Percentiles rank a stretch among this genome's conserved stretches.
These are phyloP conservation scores for Gadopsis marmoratus DNA, from an alignment of 2,797 vertebrate species.

Conservation along the genomic window DNA sequence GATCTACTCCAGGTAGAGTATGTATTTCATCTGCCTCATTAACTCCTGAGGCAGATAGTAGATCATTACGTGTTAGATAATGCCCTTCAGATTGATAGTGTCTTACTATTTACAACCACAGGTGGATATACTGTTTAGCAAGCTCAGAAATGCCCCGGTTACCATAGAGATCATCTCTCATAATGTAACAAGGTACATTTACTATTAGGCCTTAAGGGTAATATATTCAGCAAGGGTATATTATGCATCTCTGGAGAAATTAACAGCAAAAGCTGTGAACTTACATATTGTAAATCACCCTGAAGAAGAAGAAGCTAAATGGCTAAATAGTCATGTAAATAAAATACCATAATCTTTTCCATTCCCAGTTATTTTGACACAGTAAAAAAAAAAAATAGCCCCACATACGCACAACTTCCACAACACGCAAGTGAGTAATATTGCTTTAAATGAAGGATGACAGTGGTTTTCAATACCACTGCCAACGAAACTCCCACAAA, in stretches of 20 bases:
- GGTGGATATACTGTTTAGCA: background rate
- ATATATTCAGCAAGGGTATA: constrained; percentile 19
- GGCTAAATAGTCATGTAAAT: constrained; percentile 26
- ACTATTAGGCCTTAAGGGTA: constrained; percentile 7
- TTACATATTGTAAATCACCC: constrained; percentile 35
- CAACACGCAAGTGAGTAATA: constrained; percentile 58
- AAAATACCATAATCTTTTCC: constrained; percentile 47
- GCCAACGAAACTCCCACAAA: constrained; percentile 64
- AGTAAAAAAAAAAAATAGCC: constrained; percentile 30
- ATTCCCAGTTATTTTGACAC: constrained; percentile 54
- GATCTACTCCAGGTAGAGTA: background rate
- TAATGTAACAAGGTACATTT: constrained; percentile 31
- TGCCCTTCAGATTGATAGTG: constrained; percentile 3
- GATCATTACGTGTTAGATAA: constrained; percentile 9
- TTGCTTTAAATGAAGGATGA: constrained; percentile 67
- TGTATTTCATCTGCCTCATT: constrained; percentile 18
- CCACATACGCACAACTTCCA: constrained; percentile 23
- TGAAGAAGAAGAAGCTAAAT: constrained; percentile 42
- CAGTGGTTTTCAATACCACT: constrained; percentile 61
- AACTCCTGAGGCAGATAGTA: constrained; percentile 1
- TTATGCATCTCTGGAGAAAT: constrained; percentile 38
- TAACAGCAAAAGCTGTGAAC: constrained; percentile 27
- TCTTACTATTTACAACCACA: constrained; percentile 22
- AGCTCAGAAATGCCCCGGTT: constrained; percentile 16
- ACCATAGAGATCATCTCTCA: constrained; percentile 31